These are phyloP conservation scores for Brachionus asplanchnoidis DNA, from an alignment of 1,140 invertebrate genomes.

Conservation along the genomic window DNA sequence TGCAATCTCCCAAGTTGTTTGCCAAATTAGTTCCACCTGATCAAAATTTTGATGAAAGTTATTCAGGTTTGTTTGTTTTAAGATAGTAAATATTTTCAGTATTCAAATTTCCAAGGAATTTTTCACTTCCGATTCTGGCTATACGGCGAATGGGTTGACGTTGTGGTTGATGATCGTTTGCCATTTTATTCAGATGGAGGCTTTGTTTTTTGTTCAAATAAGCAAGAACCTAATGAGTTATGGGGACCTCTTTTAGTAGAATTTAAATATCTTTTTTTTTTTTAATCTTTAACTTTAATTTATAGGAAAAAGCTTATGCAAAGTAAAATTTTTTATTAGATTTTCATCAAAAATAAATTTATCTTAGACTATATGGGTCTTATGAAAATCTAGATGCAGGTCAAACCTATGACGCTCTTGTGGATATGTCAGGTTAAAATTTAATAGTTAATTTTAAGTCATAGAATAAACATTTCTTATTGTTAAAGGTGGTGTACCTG, in stretches of 20 bases:
- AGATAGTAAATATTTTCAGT: neutral
- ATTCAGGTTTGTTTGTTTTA: conserved; percentile 38
- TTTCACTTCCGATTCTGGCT: conserved; percentile 71
- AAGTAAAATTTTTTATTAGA: neutral
- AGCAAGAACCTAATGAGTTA: conserved; percentile 67
- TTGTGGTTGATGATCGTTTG: conserved; percentile 70
- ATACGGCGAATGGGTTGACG: conserved; percentile 71
- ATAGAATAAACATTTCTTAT: neutral
- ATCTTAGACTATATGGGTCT: conserved; percentile 51
- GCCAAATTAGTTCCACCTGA: conserved; percentile 66
- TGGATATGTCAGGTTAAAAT: conserved; percentile 49
- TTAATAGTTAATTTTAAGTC: conserved; percentile 47
- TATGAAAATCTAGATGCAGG: conserved; percentile 52
- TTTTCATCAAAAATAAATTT: neutral
- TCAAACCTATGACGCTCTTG: conserved; percentile 52
- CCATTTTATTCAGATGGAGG: conserved; percentile 65
- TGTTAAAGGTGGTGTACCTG: neutral
- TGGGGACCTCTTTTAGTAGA: conserved; percentile 74
- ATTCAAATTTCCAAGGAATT: conserved; percentile 45
- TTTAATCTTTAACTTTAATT: conserved; percentile 44
- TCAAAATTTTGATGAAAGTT: conserved; percentile 64
- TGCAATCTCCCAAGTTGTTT: conserved; percentile 66
- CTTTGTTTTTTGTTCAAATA: conserved; percentile 67
- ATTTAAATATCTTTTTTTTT: conserved; percentile 47
- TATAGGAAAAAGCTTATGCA: conserved; percentile 17